Evolutionary conservation across 2,888 invertebrate genomes (phyloP).

Genomic region (Cancer borealis): DNA sequence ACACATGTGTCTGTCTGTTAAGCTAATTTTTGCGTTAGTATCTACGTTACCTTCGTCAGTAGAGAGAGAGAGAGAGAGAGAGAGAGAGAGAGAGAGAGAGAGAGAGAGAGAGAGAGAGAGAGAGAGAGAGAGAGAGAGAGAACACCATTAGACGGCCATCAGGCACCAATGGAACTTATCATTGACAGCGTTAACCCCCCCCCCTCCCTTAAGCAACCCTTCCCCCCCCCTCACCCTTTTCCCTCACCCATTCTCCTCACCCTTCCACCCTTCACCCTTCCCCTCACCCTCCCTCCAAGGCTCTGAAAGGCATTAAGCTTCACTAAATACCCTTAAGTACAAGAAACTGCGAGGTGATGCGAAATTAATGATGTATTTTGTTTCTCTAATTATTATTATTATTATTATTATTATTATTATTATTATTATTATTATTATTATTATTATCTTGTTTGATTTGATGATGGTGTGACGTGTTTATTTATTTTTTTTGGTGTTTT

Average conservation of each 20-base stretch:
- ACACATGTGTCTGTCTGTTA: background rate
- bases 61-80: constrained; percentile 26
- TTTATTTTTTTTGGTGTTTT: background rate
- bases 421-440: background rate
- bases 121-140: background rate
- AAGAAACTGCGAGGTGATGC: constrained; percentile 33
- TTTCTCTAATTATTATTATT: background rate
- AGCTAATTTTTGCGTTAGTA: background rate
- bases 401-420: background rate
- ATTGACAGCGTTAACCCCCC: constrained; percentile 37
- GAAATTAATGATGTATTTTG: background rate
- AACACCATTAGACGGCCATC: constrained; percentile 51
- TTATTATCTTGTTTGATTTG: too few relatives aligned
- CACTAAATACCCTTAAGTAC: constrained; percentile 32
- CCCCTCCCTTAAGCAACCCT: background rate
- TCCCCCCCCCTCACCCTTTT: background rate
- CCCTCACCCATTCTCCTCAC: background rate
- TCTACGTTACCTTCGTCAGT: background rate
- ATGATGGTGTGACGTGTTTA: background rate
- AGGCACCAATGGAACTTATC: constrained; percentile 50
- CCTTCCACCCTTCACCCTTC: background rate
- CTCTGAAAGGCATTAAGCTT: constrained; percentile 51
- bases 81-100: constrained; percentile 14
- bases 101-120: background rate
- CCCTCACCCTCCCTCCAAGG: background rate